Percentiles rank a stretch among this genome's conserved stretches.
Evolutionary conservation across 2,888 invertebrate genomes (phyloP).

Genomic region (Druceiella hillmani): DNA sequence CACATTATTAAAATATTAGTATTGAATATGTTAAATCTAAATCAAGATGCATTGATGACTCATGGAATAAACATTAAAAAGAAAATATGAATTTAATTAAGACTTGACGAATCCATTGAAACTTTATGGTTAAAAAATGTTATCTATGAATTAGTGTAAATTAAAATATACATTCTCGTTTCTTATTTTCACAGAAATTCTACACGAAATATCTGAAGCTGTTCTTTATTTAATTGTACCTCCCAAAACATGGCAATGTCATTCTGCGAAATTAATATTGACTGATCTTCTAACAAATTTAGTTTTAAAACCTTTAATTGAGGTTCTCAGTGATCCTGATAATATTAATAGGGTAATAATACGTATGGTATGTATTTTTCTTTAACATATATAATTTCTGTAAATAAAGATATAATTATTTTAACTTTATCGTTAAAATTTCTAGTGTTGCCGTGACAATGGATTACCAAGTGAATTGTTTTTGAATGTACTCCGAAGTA

Average conservation of each 20-base stretch:
- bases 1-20: too few relatives aligned
- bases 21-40: too few relatives aligned
- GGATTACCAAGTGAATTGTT: slow-evolving; percentile 80
- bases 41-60: too few relatives aligned
- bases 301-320: slow-evolving; percentile 64
- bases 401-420: not conserved
- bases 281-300: slow-evolving; percentile 69
- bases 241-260: slow-evolving; percentile 78
- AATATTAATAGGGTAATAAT: slow-evolving; percentile 86
- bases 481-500: slow-evolving; percentile 72
- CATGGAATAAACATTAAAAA: too few relatives aligned
- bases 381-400: slow-evolving; percentile 5
- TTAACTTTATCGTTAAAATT: slow-evolving; percentile 20
- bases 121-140: too few relatives aligned
- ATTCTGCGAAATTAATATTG: slow-evolving; percentile 69
- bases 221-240: slow-evolving; percentile 78
- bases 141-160: too few relatives aligned
- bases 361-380: slow-evolving; percentile 67
- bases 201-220: slow-evolving; percentile 78
- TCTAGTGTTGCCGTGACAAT: slow-evolving; percentile 71
- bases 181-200: slow-evolving; percentile 63
- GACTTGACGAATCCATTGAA: too few relatives aligned
- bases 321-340: slow-evolving; percentile 80
- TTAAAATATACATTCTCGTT: too few relatives aligned
- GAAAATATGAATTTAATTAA: too few relatives aligned